phyloP scores from a whole-genome alignment of 2,888 invertebrate genomes.

The Rhagonycha lutea region DNA sequence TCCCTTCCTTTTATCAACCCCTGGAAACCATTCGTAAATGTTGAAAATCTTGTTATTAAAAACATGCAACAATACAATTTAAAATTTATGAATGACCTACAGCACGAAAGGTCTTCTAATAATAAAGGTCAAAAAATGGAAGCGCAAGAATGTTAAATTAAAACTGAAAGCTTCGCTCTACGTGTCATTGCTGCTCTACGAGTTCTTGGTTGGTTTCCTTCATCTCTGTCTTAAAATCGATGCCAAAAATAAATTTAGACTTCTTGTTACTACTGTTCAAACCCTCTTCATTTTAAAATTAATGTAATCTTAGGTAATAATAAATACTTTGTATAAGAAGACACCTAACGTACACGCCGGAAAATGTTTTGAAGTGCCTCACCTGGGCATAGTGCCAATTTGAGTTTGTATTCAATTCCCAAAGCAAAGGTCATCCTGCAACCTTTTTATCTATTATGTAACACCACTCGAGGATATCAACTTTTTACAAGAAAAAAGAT shows the following conservation, averaged over 20 bases:
- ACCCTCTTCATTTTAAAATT: not conserved
- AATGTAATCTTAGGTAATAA: not conserved
- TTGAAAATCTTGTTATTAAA: not conserved
- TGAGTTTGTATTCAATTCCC: slow-evolving; percentile 7
- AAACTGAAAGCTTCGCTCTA: not conserved
- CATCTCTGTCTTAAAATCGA: not conserved
- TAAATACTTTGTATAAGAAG: not conserved
- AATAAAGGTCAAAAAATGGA: not conserved
- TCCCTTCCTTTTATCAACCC: not conserved
- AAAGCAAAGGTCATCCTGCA: slow-evolving; percentile 14
- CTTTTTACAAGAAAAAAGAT: not conserved
- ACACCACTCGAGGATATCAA: slow-evolving; percentile 6
- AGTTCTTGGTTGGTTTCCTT: not conserved
- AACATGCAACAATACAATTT: not conserved
- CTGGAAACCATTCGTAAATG: not conserved
- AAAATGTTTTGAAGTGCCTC: slow-evolving; percentile 3
- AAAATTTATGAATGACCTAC: not conserved
- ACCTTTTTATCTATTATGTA: slow-evolving; percentile 13
- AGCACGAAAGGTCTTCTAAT: not conserved
- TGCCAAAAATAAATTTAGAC: not conserved
- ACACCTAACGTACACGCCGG: not conserved
- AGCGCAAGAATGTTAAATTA: not conserved
- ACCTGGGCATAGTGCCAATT: slow-evolving; percentile 9
- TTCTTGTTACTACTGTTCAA: not conserved
- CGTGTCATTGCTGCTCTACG: not conserved